Evolutionary conservation across 2,113 vertebrate species (phyloP).

Genomic region (Rhinoptilus africanus): DNA sequence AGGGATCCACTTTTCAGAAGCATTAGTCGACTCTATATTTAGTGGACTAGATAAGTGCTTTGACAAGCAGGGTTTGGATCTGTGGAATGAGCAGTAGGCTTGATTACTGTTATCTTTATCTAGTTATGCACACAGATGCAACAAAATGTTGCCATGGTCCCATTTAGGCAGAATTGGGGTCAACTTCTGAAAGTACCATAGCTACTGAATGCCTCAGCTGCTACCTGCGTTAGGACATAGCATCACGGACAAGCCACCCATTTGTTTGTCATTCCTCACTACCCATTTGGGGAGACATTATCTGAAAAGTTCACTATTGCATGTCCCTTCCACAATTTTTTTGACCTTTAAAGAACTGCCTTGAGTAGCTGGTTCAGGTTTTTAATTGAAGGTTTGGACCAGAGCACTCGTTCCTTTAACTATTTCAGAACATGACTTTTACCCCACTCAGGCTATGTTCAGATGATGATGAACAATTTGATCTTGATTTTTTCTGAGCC

Average conservation of each 20-base stretch:
- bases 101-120: not conserved
- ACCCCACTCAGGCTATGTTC: not conserved
- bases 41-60: not conserved
- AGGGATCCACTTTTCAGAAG: not conserved
- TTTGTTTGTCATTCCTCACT: not conserved
- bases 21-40: not conserved
- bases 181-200: not conserved
- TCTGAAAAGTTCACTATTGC: not conserved
- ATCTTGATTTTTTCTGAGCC: not conserved
- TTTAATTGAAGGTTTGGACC: not conserved
- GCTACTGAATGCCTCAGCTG: not conserved
- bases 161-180: not conserved
- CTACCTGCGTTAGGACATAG: not conserved
- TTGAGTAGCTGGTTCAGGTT: not conserved
- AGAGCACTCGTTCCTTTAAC: not conserved
- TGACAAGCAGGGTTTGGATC: not conserved
- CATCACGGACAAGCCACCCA: accelerated
- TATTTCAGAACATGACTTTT: not conserved
- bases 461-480: not conserved
- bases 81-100: not conserved
- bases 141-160: not conserved
- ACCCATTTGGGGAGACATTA: not conserved
- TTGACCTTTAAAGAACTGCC: not conserved
- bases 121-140: not conserved
- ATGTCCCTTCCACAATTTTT: not conserved